Evolutionary conservation across 2,797 vertebrate genomes (phyloP), one percentile per base, ranked within the genome.

Genomic region (Semaprochilodus insignis): DNA sequence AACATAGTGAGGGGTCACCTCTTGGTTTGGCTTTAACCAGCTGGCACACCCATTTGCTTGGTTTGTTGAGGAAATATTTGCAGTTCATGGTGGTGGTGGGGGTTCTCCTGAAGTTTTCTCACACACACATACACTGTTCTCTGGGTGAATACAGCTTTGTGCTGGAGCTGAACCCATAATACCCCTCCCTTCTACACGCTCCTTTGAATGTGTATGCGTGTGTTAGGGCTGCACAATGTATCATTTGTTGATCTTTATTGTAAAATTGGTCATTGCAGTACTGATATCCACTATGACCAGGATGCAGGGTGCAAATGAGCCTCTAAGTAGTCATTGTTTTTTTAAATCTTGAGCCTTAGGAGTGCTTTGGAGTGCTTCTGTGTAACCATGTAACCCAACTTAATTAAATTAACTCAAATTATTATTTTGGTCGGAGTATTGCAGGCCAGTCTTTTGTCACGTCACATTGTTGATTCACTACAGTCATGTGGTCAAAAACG

Each of bases 51-150:
- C 60, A 27, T 23, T 74, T 51, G 15, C 5, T 34, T 31, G 44
- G 59, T 81, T 74, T 74, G 70, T 55, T 80, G 70, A 55, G 44
- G 15, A 66, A 81, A 81, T 65, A 81, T 74, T 66, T 74, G 59
- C 60, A 27, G 31, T 31, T 31, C 31, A 31, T 31, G 21, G 57
- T n/a, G 57, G 6, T 23, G 57, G 60, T 10, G n/a, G 60, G 54
- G 57, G 69, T 34, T 63, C n/a, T n/a, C 74, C 74, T 75, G 65
- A 75, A 67, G 81, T 77, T 74, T 54, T 67, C 83, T 83, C 79
- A 65, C 60, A 25, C 60, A 25, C 63, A 78, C 21, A n/a, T 10
- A 44, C 40, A 6, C 55, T 85, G 66, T 81, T 78, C 74, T 85
- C 62, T 27, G 19, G 5, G 52, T 81, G 72, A 85, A 80, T 72